Conservation (phyloP, 2,113 vertebrate genomes). For the Xiphias gladius region DNA sequence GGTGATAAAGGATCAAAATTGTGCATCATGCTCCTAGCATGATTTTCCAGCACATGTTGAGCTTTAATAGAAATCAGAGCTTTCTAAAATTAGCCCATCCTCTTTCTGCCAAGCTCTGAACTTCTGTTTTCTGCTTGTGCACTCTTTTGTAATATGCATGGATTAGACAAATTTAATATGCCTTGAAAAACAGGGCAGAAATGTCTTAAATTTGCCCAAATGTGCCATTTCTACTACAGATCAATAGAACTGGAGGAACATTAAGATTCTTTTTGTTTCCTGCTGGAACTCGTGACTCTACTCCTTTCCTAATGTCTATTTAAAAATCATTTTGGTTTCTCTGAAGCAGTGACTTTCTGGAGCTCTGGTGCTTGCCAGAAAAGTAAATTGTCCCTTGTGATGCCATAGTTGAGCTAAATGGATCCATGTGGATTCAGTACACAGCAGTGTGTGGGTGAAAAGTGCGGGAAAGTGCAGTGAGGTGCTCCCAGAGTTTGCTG, state of each 20-base stretch:
- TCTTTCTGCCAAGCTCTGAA: slow-evolving; percentile 15
- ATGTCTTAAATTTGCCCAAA: slow-evolving; percentile 5
- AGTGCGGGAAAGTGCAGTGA: slow-evolving; percentile 75
- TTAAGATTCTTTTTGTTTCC: slow-evolving; percentile 25
- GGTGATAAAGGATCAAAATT: slow-evolving; percentile 3
- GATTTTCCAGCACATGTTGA: slow-evolving; percentile 29
- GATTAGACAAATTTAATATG: slow-evolving; percentile 9
- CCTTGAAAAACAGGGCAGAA: background rate
- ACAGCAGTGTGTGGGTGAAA: slow-evolving; percentile 74
- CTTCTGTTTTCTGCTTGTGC: background rate
- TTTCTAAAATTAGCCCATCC: slow-evolving; percentile 38
- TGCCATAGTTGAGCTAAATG: slow-evolving; percentile 69
- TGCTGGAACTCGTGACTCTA: slow-evolving; percentile 24
- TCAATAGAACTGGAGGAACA: slow-evolving; percentile 15
- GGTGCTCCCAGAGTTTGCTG: slow-evolving; percentile 55
- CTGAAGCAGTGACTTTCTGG: slow-evolving; percentile 46
- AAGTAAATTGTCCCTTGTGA: slow-evolving; percentile 70
- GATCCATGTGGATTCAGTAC: slow-evolving; percentile 75
- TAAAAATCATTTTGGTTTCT: slow-evolving; percentile 49
- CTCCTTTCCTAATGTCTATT: slow-evolving; percentile 43
- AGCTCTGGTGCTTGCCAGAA: slow-evolving; percentile 52
- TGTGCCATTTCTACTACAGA: slow-evolving; percentile 24
- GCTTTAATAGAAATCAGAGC: slow-evolving; percentile 28
- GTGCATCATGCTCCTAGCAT: slow-evolving; percentile 7
- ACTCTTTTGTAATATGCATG: slow-evolving; percentile 16